phyloP scores from a whole-genome alignment of 2,113 vertebrate genomes.

The Caretta caretta region DNA sequence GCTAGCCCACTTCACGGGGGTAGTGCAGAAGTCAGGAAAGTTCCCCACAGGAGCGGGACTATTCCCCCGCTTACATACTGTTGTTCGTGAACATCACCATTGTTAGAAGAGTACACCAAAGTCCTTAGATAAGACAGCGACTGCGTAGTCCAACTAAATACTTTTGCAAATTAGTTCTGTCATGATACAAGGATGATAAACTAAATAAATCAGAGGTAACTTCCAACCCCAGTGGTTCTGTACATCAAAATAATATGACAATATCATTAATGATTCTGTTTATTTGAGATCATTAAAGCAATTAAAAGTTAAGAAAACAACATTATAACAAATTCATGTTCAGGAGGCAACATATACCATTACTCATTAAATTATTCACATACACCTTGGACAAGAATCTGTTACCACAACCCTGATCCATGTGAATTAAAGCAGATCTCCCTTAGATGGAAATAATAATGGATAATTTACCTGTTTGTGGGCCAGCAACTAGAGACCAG shows the following conservation, averaged over 20 bases:
- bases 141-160: constrained; percentile 39
- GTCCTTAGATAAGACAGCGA: not conserved
- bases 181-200: not conserved
- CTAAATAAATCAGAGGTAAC: not conserved
- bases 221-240: not conserved
- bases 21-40: too few species aligned
- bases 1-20: too few species aligned
- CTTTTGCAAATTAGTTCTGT: not conserved
- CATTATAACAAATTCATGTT: not conserved
- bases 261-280: not conserved
- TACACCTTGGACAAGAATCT: rapidly evolving
- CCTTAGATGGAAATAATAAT: rapidly evolving
- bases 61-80: not conserved
- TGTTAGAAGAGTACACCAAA: constrained; percentile 33
- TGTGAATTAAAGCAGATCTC: not conserved
- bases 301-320: not conserved
- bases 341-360: not conserved
- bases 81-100: constrained; percentile 59
- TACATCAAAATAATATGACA: rapidly evolving
- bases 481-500: not conserved
- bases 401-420: not conserved
- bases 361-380: not conserved
- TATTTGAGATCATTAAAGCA: not conserved
- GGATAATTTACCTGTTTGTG: not conserved
- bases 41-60: too few species aligned